phyloP scores from a whole-genome alignment of 1,140 invertebrate genomes.

The Zaprionus africanus region DNA sequence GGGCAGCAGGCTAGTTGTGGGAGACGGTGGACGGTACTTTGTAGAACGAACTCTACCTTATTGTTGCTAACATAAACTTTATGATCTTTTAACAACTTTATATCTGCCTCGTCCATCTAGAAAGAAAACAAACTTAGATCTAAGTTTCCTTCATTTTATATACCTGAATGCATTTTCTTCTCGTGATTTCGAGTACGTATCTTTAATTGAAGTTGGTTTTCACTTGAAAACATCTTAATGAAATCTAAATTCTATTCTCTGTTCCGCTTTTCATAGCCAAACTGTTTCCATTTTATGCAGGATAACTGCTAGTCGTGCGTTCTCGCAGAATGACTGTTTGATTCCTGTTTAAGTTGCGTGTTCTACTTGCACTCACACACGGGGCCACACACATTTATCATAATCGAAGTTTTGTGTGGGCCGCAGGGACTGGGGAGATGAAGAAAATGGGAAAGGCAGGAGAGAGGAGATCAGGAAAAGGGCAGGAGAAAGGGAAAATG shows the following conservation, averaged over 20 bases:
- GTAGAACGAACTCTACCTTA: too few species aligned
- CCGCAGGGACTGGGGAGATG: background rate
- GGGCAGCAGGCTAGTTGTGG: background rate
- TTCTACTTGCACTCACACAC: constrained; percentile 24
- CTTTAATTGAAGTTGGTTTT: too few species aligned
- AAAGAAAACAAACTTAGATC: too few species aligned
- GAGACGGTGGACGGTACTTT: too few species aligned
- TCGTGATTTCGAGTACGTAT: too few species aligned
- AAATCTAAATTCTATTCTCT: too few species aligned
- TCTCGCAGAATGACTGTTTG: background rate
- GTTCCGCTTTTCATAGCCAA: background rate
- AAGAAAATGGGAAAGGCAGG: background rate
- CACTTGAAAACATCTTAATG: too few species aligned
- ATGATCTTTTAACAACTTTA: too few species aligned
- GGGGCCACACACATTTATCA: constrained; percentile 67
- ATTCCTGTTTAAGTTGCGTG: constrained; percentile 18
- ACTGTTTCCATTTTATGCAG: background rate
- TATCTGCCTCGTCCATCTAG: too few species aligned
- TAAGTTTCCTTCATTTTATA: too few species aligned
- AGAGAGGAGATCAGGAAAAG: background rate
- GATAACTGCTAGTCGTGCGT: constrained; percentile 11
- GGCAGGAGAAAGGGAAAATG: background rate
- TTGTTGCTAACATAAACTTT: too few species aligned
- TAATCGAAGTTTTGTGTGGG: constrained; percentile 72
- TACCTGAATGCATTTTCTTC: too few species aligned